These are phyloP conservation scores for Latrodectus hesperus DNA, from an alignment of 2,888 invertebrate species.

Conservation along the genomic window DNA sequence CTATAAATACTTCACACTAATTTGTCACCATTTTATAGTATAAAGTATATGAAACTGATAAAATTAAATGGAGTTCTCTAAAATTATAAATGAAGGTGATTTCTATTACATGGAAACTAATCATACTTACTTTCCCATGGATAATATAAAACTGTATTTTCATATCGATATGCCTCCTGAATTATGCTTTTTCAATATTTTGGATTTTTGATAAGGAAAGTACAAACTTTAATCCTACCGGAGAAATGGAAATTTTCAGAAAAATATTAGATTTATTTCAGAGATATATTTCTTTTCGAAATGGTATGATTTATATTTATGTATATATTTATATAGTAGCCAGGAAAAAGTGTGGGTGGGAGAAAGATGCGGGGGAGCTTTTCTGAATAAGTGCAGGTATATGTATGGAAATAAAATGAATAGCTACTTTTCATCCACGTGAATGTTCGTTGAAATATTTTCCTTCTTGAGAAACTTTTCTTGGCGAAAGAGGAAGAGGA, in stretches of 20 bases:
- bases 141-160: no score
- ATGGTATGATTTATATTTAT: slow-evolving; percentile 34
- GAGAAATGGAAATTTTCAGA: background rate
- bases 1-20: no score
- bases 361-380: background rate
- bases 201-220: slow-evolving; percentile 1
- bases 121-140: no score
- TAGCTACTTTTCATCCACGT: slow-evolving; percentile 36
- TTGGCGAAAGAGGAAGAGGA: slow-evolving; percentile 20
- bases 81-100: no score
- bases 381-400: slow-evolving; percentile 14
- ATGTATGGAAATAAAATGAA: slow-evolving; percentile 34
- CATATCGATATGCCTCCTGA: no score
- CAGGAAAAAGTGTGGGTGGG: background rate
- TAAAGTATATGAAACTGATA: no score
- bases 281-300: slow-evolving; percentile 33
- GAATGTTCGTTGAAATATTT: slow-evolving; percentile 29
- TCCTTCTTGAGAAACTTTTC: slow-evolving; percentile 19
- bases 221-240: slow-evolving; percentile 26
- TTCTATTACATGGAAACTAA: no score
- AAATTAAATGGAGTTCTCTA: no score
- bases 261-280: slow-evolving; percentile 23
- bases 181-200: no score
- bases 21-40: no score
- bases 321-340: slow-evolving; percentile 34